Percentiles rank a stretch among this genome's conserved stretches.
Evolutionary conservation across 1,140 invertebrate species (phyloP).

Genomic region (Archivesica marissinica): DNA sequence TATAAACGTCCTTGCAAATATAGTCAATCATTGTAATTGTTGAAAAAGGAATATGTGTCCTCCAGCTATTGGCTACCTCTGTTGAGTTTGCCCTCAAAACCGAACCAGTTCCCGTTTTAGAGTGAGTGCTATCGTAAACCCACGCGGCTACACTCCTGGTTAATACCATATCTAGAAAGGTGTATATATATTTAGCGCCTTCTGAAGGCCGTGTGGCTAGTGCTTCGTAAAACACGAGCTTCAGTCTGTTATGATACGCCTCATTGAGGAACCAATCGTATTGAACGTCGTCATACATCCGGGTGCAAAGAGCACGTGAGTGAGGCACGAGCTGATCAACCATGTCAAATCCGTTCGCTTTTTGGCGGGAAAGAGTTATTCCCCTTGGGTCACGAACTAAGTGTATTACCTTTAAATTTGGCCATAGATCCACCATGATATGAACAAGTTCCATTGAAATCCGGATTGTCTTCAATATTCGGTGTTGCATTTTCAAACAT

Average conservation of each 20-base stretch:
- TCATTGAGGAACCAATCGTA: not conserved
- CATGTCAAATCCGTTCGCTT: not conserved
- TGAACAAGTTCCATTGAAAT: constrained; percentile 5
- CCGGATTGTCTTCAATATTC: constrained; percentile 8
- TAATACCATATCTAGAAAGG: not conserved
- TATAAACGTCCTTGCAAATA: not conserved
- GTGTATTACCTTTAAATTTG: constrained; percentile 19
- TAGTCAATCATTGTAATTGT: constrained; percentile 18
- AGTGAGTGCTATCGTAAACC: constrained; percentile 6
- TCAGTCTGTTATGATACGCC: not conserved
- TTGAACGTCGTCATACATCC: not conserved
- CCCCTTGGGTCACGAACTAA: constrained; percentile 25
- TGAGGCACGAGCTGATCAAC: not conserved
- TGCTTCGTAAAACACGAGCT: constrained; percentile 8
- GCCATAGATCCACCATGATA: constrained; percentile 1
- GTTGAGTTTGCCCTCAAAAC: not conserved
- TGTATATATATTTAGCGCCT: constrained; percentile 4
- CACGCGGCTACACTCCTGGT: not conserved
- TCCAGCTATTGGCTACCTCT: not conserved
- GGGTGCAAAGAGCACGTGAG: not conserved
- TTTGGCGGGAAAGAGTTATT: constrained; percentile 1
- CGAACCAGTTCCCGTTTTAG: not conserved
- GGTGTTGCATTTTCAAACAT: not conserved
- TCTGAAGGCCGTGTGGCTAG: not conserved
- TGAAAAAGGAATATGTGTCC: not conserved